These are phyloP conservation scores for Pungitius pungitius DNA, from an alignment of 2,113 vertebrate species.

Conservation along the genomic window DNA sequence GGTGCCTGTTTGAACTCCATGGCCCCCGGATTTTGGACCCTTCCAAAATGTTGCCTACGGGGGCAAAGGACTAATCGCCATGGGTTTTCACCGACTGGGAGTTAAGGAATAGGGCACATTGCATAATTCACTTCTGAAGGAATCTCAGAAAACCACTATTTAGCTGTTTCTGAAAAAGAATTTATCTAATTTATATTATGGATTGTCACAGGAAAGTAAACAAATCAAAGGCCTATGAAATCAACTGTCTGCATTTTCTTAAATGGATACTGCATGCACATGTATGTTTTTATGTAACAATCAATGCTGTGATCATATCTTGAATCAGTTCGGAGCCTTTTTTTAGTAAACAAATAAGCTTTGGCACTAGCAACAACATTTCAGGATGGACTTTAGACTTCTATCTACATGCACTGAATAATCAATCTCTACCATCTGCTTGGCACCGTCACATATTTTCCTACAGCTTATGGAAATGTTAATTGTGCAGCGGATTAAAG, in stretches of 20 bases:
- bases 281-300: slow-evolving; percentile 41
- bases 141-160: not conserved
- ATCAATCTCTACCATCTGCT: slow-evolving; percentile 70
- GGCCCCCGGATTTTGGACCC: slow-evolving; percentile 37
- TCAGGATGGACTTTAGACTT: slow-evolving; percentile 53
- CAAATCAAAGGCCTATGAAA: not conserved
- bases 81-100: slow-evolving; percentile 24
- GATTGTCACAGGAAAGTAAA: not conserved
- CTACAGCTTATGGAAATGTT: slow-evolving; percentile 51
- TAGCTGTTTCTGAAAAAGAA: not conserved
- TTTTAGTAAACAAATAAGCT: slow-evolving; percentile 29
- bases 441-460: slow-evolving; percentile 62
- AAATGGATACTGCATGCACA: not conserved
- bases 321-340: slow-evolving; percentile 41
- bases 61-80: slow-evolving; percentile 34
- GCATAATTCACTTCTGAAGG: not conserved
- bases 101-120: slow-evolving; percentile 24
- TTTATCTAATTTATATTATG: not conserved
- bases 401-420: slow-evolving; percentile 51
- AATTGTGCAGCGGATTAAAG: slow-evolving; percentile 60
- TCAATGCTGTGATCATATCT: slow-evolving; percentile 37
- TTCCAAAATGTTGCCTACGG: slow-evolving; percentile 51
- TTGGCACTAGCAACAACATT: slow-evolving; percentile 38
- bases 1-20: slow-evolving; percentile 60
- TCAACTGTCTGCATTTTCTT: slow-evolving; percentile 4